Evolutionary conservation across 2,113 vertebrate genomes (phyloP), one percentile per base, ranked within the genome.

Genomic region (Brienomyrus brachyistius): DNA sequence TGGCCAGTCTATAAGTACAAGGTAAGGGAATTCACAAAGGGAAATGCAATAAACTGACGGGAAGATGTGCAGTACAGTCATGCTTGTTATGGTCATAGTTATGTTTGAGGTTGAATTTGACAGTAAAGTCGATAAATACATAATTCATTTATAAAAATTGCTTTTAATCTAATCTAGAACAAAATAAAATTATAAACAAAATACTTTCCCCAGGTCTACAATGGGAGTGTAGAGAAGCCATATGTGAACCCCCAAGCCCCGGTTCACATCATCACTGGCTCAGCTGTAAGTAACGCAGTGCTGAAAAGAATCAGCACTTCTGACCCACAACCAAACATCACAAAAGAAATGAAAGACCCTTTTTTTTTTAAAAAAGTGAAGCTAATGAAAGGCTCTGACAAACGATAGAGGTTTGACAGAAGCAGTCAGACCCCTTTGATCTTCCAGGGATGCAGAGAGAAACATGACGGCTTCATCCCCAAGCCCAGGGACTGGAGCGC

Each of bases 231-330:
- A 47, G 92, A 95, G 48, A 92, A 90, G 62, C 97, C 97, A 2
- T 97, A 98, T 48, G 95, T 96, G 62, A 96, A 97, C 87, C 97
- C 97, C 0, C 95, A 91, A 89, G 96, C 95, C 54, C 97, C 97
- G 0, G 96, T 98, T 0, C 97, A 97, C 91, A 97, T 98, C 59
- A 97, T 97, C 93, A 97, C 97, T 0, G 97, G 97, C 91, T 98
- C 97, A 19, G 97, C 97, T 11, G 97, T 97, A 93, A 97, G 97
- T 95, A 92, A 11, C 0, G 9, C 27, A 31, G 84, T 87, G 23
- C 9, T 86, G 17, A 10, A 50, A 56, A n/a, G 11, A 9, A 51
- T 27, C 31, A 48, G 83, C 27, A 35, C 23, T 50, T 2, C 82
- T 85, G 82, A 85, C 52, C 35, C 31, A 52, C 43, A 80, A 40